Evolutionary conservation across 2,888 invertebrate genomes (phyloP).

Genomic region (Oscheius myriophilus): DNA sequence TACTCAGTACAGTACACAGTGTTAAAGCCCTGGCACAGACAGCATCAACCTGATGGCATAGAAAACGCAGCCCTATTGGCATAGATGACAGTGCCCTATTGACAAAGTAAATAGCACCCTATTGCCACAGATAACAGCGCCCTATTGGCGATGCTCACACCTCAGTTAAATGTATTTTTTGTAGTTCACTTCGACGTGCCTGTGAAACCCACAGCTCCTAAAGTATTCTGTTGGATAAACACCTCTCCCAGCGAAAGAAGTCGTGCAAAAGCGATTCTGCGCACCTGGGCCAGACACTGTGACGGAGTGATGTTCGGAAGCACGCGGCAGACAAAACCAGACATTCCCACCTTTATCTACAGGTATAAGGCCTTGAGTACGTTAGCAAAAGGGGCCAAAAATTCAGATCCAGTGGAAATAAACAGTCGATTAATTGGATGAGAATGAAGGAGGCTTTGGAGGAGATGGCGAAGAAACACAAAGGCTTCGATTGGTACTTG

Average conservation of each 20-base stretch:
- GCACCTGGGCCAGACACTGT: slow-evolving; percentile 12
- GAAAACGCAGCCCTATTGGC: no score
- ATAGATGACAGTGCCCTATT: no score
- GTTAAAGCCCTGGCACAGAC: no score
- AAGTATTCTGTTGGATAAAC: slow-evolving; percentile 6
- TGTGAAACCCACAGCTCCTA: neutral
- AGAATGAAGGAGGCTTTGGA: slow-evolving; percentile 3
- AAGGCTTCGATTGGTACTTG: slow-evolving; percentile 5
- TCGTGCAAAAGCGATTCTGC: neutral
- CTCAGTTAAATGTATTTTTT: no score
- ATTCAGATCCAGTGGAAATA: no score
- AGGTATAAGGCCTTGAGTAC: neutral
- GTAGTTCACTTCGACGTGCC: neutral
- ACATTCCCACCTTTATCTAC: neutral
- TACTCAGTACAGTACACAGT: no score
- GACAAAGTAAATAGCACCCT: no score
- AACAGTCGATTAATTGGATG: slow-evolving; percentile 6
- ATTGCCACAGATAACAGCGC: no score
- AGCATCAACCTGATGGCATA: no score
- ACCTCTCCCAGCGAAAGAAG: neutral
- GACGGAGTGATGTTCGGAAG: slow-evolving; percentile 8
- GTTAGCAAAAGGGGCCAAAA: no score
- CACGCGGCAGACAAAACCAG: no score
- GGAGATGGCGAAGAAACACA: neutral
- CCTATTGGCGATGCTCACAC: no score